phyloP scores from a whole-genome alignment of 2,888 invertebrate species.

The Erynnis tages region DNA sequence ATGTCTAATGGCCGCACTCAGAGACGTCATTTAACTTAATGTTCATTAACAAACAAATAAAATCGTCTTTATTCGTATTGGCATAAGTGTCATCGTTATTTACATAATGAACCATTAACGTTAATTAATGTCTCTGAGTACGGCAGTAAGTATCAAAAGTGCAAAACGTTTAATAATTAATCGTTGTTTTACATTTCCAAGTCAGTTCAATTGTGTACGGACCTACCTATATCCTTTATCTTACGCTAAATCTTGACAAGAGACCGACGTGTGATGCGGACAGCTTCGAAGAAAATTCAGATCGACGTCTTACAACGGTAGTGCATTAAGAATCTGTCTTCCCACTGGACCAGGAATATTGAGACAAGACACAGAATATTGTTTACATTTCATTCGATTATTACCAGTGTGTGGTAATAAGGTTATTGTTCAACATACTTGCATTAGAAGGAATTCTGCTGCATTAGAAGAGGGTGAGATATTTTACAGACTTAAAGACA shows the following conservation, averaged over 20 bases:
- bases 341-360: slow-evolving; percentile 1
- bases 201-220: background rate
- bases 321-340: slow-evolving; percentile 1
- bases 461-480: too few species aligned
- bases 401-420: background rate
- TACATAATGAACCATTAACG: too few species aligned
- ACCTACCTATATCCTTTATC: background rate
- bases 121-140: too few species aligned
- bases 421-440: too few species aligned
- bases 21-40: too few species aligned
- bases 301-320: slow-evolving; percentile 8
- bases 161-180: too few species aligned
- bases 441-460: too few species aligned
- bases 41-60: too few species aligned
- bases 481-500: too few species aligned
- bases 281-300: background rate
- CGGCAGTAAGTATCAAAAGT: slow-evolving; percentile 10
- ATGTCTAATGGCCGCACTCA: too few species aligned
- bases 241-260: background rate
- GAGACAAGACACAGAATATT: background rate
- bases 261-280: background rate
- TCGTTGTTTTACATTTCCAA: background rate
- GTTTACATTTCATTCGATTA: background rate
- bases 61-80: too few species aligned
- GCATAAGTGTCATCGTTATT: too few species aligned